phyloP scores from a whole-genome alignment of 2,113 vertebrate genomes.

The Bostrychus sinensis region DNA sequence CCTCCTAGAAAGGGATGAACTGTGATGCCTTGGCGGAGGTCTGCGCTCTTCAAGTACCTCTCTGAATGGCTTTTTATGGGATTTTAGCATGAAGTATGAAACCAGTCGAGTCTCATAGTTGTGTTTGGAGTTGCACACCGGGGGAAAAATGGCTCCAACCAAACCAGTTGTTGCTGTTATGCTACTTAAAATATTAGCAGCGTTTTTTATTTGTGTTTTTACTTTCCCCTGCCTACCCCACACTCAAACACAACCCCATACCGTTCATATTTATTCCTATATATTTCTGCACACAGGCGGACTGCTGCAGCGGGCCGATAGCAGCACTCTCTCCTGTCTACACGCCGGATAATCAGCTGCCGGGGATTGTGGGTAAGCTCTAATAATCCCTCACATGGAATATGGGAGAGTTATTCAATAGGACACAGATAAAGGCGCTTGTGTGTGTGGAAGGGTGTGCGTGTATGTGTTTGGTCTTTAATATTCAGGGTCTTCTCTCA shows the following conservation, averaged over 20 bases:
- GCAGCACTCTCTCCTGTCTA: constrained; percentile 77
- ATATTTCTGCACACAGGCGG: constrained; percentile 27
- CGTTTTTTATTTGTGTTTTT: constrained; percentile 1
- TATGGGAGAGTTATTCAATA: constrained; percentile 80
- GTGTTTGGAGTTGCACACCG: too few relatives aligned
- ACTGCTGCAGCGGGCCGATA: constrained; percentile 73
- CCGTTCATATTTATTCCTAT: background rate
- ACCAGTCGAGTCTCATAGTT: too few relatives aligned
- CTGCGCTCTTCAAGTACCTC: too few relatives aligned
- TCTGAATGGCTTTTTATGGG: too few relatives aligned
- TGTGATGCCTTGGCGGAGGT: too few relatives aligned
- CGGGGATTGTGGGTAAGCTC: constrained; percentile 80
- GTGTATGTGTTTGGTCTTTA: constrained; percentile 54
- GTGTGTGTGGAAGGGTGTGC: constrained; percentile 16
- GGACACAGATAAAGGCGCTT: constrained; percentile 75
- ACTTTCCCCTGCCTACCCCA: background rate
- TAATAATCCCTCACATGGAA: constrained; percentile 79
- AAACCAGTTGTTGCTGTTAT: background rate
- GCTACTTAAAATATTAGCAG: background rate
- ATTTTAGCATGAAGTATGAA: too few relatives aligned
- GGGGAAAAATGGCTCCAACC: too few relatives aligned
- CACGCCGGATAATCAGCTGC: constrained; percentile 79
- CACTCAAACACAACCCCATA: constrained; percentile 28
- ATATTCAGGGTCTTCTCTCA: constrained; percentile 56
- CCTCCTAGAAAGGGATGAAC: too few relatives aligned